These are phyloP conservation scores for Epinephelus moara DNA, from an alignment of 2,113 vertebrate species.

Conservation along the genomic window DNA sequence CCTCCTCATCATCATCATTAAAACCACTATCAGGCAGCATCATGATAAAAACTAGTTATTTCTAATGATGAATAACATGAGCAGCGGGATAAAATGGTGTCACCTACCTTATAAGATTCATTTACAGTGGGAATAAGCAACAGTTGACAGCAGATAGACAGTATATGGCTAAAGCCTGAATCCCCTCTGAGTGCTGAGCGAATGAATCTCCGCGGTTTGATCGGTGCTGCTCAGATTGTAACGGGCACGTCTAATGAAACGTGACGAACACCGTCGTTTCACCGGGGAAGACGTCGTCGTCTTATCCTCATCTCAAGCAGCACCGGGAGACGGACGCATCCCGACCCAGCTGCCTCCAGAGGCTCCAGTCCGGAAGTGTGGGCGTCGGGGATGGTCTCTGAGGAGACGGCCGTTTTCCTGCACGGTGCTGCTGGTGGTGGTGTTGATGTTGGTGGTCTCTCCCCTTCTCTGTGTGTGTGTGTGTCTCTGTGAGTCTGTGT, in stretches of 20 bases:
- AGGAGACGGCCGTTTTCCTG: constrained; percentile 4
- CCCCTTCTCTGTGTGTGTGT: neutral
- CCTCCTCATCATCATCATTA: constrained; percentile 14
- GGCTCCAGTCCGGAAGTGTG: constrained; percentile 70
- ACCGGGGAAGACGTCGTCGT: constrained; percentile 41
- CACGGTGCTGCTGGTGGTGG: constrained; percentile 2
- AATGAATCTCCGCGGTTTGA: constrained; percentile 7
- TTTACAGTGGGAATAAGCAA: constrained; percentile 83
- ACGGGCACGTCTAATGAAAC: constrained; percentile 13
- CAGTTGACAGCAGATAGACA: constrained; percentile 77
- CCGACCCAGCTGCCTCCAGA: constrained; percentile 63
- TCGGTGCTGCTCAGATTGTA: constrained; percentile 18
- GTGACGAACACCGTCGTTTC: constrained; percentile 33
- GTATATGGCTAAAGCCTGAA: constrained; percentile 51
- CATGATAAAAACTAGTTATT: neutral
- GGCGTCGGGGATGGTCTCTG: constrained; percentile 48
- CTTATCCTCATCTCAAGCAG: constrained; percentile 50
- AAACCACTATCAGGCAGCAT: constrained; percentile 6
- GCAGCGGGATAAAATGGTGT: neutral
- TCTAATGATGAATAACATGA: no score
- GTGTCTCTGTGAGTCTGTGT: neutral
- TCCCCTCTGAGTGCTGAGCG: constrained; percentile 28
- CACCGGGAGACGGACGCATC: constrained; percentile 56
- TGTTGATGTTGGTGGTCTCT: constrained; percentile 23
- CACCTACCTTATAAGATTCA: constrained; percentile 87